These are phyloP conservation scores for Pogonomyrmex californicus DNA, from an alignment of 1,140 invertebrate genomes.

Conservation along the genomic window DNA sequence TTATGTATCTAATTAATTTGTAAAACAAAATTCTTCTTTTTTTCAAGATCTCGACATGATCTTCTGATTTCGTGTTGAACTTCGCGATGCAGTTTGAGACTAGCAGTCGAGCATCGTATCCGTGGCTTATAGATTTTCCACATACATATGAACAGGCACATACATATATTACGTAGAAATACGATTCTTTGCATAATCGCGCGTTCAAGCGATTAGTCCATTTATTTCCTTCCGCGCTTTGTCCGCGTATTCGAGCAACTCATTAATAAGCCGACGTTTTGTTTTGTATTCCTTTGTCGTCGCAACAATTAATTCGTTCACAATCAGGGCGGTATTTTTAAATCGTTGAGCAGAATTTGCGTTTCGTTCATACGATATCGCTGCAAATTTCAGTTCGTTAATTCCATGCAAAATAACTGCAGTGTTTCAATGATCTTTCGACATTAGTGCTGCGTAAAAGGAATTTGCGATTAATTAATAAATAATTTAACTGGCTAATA, in stretches of 20 bases:
- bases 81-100: not conserved
- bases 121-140: constrained; percentile 17
- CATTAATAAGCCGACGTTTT: constrained; percentile 56
- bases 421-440: constrained; percentile 37
- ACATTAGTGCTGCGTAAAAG: not conserved
- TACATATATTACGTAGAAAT: not conserved
- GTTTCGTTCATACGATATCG: constrained; percentile 37
- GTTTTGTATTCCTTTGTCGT: constrained; percentile 46
- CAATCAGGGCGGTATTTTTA: constrained; percentile 55
- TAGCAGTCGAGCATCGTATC: not conserved
- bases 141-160: not conserved
- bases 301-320: constrained; percentile 53
- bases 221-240: constrained; percentile 43
- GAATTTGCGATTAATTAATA: constrained; percentile 48
- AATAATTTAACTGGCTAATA: constrained; percentile 46
- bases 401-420: constrained; percentile 48
- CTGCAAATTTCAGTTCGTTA: constrained; percentile 51
- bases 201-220: constrained; percentile 48
- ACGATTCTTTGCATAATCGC: constrained; percentile 38
- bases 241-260: constrained; percentile 28
- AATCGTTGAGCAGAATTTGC: constrained; percentile 42
- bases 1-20: not conserved
- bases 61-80: constrained; percentile 25
- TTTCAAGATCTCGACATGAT: not conserved
- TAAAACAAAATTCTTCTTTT: not conserved